Conservation (phyloP, 2,888 invertebrate species). For the Tetrapedia diversipes region DNA sequence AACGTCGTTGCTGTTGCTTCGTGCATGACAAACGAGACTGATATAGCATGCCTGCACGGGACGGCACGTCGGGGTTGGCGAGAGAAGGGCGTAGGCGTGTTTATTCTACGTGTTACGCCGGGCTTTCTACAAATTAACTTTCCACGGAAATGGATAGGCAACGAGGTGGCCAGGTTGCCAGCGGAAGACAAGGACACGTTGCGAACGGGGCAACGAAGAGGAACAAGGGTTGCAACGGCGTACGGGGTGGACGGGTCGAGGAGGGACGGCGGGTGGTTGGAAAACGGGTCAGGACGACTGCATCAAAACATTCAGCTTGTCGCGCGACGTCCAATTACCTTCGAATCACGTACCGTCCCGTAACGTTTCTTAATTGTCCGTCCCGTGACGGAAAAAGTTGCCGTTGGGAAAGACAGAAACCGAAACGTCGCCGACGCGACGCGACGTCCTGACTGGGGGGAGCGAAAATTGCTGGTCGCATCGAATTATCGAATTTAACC, state of each 20-base stretch:
- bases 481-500: conserved; percentile 53
- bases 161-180: conserved; percentile 13
- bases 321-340: conserved; percentile 63
- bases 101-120: conserved; percentile 75
- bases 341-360: conserved; percentile 59
- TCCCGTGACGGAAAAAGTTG: conserved; percentile 16
- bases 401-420: too few species aligned
- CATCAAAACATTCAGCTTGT: conserved; percentile 58
- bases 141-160: conserved; percentile 67
- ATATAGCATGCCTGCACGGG: conserved; percentile 66
- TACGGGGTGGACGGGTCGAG: too few species aligned
- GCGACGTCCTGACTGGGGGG: conserved; percentile 1
- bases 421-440: too few species aligned
- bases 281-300: conserved; percentile 11
- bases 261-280: background rate
- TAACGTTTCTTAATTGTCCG: conserved; percentile 65
- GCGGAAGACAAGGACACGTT: background rate
- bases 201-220: background rate
- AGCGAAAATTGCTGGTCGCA: conserved; percentile 50
- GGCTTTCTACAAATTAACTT: conserved; percentile 79
- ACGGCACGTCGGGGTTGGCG: conserved; percentile 70
- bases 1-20: conserved; percentile 73
- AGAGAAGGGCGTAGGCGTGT: conserved; percentile 76
- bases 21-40: conserved; percentile 78
- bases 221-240: background rate